phyloP scores from a whole-genome alignment of 37 sponge, comb jelly and placozoan genomes.

The Corticium candelabrum region DNA sequence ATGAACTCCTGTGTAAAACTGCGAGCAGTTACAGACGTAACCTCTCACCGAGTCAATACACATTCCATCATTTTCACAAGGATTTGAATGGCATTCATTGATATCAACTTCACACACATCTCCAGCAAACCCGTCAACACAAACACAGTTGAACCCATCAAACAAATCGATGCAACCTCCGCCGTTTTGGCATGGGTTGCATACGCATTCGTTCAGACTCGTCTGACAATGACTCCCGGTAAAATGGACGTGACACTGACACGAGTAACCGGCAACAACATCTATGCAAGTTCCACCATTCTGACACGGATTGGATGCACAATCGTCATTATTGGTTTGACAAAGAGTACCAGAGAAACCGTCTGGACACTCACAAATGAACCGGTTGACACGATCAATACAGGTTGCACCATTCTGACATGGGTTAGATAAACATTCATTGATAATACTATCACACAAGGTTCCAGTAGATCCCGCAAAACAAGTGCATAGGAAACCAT shows the following conservation, averaged over 20 bases:
- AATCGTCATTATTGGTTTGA: not conserved
- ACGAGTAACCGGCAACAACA: not conserved
- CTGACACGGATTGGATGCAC: not conserved
- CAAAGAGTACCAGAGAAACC: slow-evolving; percentile 22
- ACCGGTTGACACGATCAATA: not conserved
- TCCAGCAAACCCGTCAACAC: not conserved
- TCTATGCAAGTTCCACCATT: not conserved
- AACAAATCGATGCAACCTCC: not conserved
- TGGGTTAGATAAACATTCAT: slow-evolving; percentile 10
- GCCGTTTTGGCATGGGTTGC: not conserved
- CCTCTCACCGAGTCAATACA: not conserved
- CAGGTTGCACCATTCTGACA: slow-evolving; percentile 27
- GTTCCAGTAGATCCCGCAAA: not conserved
- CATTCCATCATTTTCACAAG: not conserved
- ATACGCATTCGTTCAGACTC: not conserved
- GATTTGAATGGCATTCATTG: not conserved
- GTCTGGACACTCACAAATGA: slow-evolving; percentile 12
- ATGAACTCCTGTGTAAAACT: not conserved
- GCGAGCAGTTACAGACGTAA: not conserved
- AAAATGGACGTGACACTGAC: not conserved
- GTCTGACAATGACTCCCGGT: not conserved
- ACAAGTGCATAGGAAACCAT: slow-evolving; percentile 6
- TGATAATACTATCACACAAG: not conserved
- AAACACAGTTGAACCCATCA: not conserved
- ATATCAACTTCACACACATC: not conserved